Evolutionary conservation across 2,797 vertebrate genomes (phyloP).

Genomic region (Graptemys geographica): DNA sequence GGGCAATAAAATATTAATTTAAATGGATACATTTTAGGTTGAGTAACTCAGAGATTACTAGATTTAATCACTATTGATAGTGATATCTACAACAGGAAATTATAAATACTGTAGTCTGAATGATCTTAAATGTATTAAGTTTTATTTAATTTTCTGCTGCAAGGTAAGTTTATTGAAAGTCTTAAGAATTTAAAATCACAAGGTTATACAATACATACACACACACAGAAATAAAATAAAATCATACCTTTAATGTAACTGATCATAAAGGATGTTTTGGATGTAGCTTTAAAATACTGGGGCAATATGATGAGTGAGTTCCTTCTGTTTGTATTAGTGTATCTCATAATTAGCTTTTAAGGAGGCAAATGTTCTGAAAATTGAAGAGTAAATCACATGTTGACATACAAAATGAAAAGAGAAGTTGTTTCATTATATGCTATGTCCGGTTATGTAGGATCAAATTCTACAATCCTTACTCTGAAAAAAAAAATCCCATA

Average conservation of each 20-base stretch:
- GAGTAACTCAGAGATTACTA: constrained; percentile 3
- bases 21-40: constrained; percentile 35
- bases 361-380: constrained; percentile 78
- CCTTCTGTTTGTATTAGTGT: constrained; percentile 70
- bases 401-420: constrained; percentile 77
- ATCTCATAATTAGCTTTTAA: constrained; percentile 78
- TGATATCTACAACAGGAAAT: constrained; percentile 19
- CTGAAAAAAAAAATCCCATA: not conserved
- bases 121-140: constrained; percentile 26
- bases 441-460: constrained; percentile 67
- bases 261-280: constrained; percentile 2
- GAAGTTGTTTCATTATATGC: constrained; percentile 66
- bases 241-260: constrained; percentile 14
- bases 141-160: constrained; percentile 54
- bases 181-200: constrained; percentile 56
- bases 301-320: constrained; percentile 50
- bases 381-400: constrained; percentile 79
- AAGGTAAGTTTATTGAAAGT: constrained; percentile 26
- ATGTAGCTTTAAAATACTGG: constrained; percentile 48
- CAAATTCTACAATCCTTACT: not conserved
- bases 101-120: constrained; percentile 14
- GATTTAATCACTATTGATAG: constrained; percentile 35
- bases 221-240: constrained; percentile 47
- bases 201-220: constrained; percentile 41
- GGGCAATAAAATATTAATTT: not conserved